phyloP scores from a whole-genome alignment of 2,888 invertebrate genomes.

The Tenthredo amoena region DNA sequence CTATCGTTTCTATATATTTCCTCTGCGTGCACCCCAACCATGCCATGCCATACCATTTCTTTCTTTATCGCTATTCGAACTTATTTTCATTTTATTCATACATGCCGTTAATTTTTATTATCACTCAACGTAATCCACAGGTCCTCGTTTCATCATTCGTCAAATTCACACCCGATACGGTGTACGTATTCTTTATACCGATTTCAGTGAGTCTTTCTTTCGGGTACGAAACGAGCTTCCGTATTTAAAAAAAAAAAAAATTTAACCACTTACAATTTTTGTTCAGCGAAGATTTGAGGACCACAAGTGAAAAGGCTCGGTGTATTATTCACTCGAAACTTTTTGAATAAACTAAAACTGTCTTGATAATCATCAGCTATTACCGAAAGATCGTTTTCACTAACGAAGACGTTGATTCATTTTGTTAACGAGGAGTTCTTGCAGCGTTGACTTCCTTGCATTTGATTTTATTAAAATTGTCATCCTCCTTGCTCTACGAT shows the following conservation, averaged over 20 bases:
- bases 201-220: no score
- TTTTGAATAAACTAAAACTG: neutral
- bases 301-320: neutral
- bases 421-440: neutral
- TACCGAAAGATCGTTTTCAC: constrained; percentile 13
- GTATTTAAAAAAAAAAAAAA: no score
- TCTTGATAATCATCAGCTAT: neutral
- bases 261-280: no score
- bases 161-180: neutral
- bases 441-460: neutral
- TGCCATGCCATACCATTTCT: no score
- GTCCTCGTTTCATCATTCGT: neutral
- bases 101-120: neutral
- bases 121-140: neutral
- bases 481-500: neutral
- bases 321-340: neutral
- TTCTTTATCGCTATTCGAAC: neutral
- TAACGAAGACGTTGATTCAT: constrained; percentile 11
- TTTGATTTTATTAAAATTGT: neutral
- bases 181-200: no score
- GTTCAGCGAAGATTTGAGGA: neutral
- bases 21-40: neutral
- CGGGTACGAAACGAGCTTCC: no score
- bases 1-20: neutral
- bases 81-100: neutral